Base-by-base conservation (phyloP, 2,113 vertebrate genomes). In the Mola mola region DNA sequence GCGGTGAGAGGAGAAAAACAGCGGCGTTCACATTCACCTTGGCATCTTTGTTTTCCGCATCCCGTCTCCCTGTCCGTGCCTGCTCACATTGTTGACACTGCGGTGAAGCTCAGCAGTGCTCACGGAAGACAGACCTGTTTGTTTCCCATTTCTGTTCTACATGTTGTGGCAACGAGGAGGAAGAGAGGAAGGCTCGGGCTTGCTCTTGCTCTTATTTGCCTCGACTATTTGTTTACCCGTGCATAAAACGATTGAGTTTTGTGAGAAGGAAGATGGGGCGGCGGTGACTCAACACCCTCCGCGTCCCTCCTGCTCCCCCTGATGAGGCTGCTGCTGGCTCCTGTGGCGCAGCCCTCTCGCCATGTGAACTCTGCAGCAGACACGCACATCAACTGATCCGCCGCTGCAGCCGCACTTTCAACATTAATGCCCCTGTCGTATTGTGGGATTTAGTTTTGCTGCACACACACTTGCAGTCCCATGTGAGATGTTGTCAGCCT, bases 211-310 rank as follows among this genome's bases (percentile, higher is more conserved):
- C 29, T 53, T 57, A 56, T 75, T 80, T 75, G 61, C 68, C 59
- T 48, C 52, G 41, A 71, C 66, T 72, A 44, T 67, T 72, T 76
- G 74, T 83, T 83, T 85, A 73, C 58, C 52, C n/a, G 53, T 64
- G 53, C 63, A 78, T 65, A 83, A 81, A 74, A 29, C n/a, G 64
- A 51, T 34, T 4, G 9, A 49, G 51, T 75, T 66, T 6, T 72
- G 75, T 50, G 55, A 50, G 51, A 72, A 31, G 28, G 19, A 53
- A 77, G 65, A 37, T 1, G 17, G 63, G 38, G 46, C 73, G 71
- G 62, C 59, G 47, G 63, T 60, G 80, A 78, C 55, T 86, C 78
- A 77, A 68, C 72, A 55, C 38, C 50, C 56, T 44, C 20, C 9
- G 0, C 22, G 50, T 56, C 56, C 51, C 51, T 21, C 36, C 56